Conservation (phyloP, 2,888 invertebrate species). For the Heteromurus nitidus region DNA sequence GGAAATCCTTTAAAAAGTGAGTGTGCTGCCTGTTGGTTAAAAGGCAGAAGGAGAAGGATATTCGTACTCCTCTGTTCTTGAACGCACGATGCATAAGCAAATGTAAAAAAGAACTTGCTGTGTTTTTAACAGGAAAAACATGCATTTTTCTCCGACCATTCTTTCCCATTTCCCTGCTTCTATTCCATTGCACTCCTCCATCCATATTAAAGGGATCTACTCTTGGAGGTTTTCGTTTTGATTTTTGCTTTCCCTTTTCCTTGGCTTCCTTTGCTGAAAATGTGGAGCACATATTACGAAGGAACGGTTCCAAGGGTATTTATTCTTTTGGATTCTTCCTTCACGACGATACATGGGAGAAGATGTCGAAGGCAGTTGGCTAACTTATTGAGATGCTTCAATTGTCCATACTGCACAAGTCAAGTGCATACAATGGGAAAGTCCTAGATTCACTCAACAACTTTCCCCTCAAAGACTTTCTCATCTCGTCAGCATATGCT, state of each 20-base stretch:
- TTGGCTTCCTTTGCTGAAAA: slow-evolving; percentile 1
- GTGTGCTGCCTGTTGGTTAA: neutral
- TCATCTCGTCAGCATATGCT: neutral
- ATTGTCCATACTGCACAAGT: slow-evolving; percentile 40
- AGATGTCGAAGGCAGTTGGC: slow-evolving; percentile 9
- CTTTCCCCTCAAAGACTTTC: slow-evolving; percentile 4
- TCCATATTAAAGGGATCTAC: neutral
- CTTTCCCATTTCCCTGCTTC: neutral
- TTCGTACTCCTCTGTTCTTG: slow-evolving; percentile 14
- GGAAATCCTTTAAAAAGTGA: slow-evolving; percentile 1
- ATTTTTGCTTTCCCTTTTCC: slow-evolving; percentile 27
- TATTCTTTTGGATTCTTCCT: no score
- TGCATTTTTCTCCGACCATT: slow-evolving; percentile 20
- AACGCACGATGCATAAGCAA: no score
- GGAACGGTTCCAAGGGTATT: no score
- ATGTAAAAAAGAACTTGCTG: no score
- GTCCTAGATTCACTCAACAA: slow-evolving; percentile 1
- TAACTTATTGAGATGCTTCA: slow-evolving; percentile 31
- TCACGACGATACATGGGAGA: no score
- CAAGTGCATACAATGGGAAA: neutral
- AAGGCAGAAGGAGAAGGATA: neutral
- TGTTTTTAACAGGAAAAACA: slow-evolving; percentile 28
- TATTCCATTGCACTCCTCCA: slow-evolving; percentile 4
- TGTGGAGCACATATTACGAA: neutral
- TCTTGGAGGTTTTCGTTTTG: neutral